Percentiles rank a stretch among this genome's conserved stretches.
Conservation (phyloP, 2,113 vertebrate genomes). For the Syrmaticus mikado region DNA sequence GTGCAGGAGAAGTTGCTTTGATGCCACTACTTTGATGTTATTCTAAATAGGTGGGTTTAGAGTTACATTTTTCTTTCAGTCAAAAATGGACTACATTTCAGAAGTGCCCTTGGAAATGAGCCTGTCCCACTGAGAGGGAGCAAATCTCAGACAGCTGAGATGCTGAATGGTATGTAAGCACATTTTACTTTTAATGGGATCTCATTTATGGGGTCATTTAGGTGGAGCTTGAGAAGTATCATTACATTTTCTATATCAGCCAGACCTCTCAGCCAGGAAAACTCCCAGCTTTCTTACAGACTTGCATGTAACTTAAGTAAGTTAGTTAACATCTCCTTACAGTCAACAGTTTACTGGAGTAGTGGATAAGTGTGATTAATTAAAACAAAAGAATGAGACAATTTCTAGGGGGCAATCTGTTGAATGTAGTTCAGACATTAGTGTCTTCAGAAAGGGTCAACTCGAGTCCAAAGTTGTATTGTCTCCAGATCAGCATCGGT, state of each 20-base stretch:
- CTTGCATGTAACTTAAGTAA: not conserved
- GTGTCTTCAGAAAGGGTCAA: not conserved
- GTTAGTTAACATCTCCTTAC: not conserved
- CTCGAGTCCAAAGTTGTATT: not conserved
- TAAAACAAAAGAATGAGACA: not conserved
- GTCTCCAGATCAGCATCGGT: not conserved
- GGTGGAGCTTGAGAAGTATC: not conserved
- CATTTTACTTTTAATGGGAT: not conserved
- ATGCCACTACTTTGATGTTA: slow-evolving; percentile 5
- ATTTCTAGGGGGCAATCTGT: not conserved
- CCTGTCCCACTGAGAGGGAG: not conserved
- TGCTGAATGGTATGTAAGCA: not conserved
- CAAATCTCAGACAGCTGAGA: not conserved
- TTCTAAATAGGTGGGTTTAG: not conserved
- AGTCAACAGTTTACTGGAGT: not conserved
- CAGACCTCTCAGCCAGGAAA: not conserved
- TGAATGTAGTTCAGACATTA: not conserved
- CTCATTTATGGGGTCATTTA: not conserved
- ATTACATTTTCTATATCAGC: not conserved
- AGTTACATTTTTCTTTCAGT: not conserved
- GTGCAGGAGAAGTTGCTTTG: slow-evolving; percentile 8
- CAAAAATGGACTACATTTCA: not conserved
- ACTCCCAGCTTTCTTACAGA: not conserved
- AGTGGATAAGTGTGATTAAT: not conserved
- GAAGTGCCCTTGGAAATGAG: not conserved